Conservation (phyloP, 2,888 invertebrate genomes). For the Mimachlamys varia region DNA sequence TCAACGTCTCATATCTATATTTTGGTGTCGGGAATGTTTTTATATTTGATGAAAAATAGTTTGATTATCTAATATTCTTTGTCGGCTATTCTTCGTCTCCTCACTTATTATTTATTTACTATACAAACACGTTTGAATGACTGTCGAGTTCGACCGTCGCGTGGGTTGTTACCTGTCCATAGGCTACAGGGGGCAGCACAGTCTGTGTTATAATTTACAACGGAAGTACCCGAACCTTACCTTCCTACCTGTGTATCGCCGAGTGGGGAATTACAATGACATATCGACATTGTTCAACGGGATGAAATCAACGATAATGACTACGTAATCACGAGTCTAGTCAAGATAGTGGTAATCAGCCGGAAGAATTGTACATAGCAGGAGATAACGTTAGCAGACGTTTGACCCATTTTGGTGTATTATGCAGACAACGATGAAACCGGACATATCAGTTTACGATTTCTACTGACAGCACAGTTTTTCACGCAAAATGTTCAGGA, state of each 20-base stretch:
- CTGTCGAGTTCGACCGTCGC: neutral
- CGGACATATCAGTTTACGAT: constrained; percentile 23
- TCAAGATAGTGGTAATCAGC: neutral
- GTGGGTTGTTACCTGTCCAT: constrained; percentile 50
- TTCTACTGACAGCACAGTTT: neutral
- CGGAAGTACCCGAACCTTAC: constrained; percentile 17
- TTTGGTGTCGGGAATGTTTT: neutral
- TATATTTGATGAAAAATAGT: neutral
- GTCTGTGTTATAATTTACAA: constrained; percentile 40
- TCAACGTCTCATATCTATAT: neutral
- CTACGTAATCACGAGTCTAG: neutral
- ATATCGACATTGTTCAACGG: neutral
- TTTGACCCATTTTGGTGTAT: neutral
- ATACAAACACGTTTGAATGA: too few species aligned
- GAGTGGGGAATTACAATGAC: constrained; percentile 7
- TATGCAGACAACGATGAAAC: neutral
- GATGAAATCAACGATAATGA: neutral
- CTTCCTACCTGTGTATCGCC: neutral
- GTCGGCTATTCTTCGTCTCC: too few species aligned
- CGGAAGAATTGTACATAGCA: neutral
- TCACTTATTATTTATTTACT: too few species aligned
- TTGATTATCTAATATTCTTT: too few species aligned
- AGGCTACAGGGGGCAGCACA: constrained; percentile 59
- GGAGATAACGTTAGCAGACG: neutral
- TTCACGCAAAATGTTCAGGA: neutral